A percentile compares a stretch with the other conserved stretches of the same genome.
phyloP scores from a whole-genome alignment of 1,140 invertebrate genomes.

The Orchestia grillus region DNA sequence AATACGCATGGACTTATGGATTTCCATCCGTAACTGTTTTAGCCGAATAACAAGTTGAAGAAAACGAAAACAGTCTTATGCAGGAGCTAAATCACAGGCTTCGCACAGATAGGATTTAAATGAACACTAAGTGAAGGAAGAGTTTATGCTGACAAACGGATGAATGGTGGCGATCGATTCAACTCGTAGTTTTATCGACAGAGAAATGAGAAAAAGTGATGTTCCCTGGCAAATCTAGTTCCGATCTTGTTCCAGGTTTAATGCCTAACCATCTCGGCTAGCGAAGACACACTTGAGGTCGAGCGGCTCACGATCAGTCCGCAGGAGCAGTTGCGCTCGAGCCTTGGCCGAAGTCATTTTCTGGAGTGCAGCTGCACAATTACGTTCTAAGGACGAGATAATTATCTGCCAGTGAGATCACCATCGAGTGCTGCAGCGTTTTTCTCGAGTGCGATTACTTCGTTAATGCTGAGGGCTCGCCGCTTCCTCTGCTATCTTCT shows the following conservation, averaged over 20 bases:
- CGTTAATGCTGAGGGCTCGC: conserved; percentile 18
- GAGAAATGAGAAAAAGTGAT: neutral
- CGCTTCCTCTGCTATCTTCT: neutral
- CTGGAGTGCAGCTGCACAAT: conserved; percentile 42
- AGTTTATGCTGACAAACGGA: too few relatives aligned
- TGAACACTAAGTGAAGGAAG: too few relatives aligned
- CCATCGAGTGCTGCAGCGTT: conserved; percentile 24
- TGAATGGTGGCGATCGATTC: too few relatives aligned
- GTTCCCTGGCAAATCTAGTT: neutral
- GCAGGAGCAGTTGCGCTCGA: neutral
- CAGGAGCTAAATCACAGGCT: too few relatives aligned
- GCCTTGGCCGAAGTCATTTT: conserved; percentile 39
- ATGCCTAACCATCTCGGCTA: neutral
- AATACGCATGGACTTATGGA: too few relatives aligned
- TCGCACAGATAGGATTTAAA: too few relatives aligned
- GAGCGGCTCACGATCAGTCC: neutral
- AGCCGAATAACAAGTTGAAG: too few relatives aligned
- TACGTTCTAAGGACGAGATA: conserved; percentile 35
- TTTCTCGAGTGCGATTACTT: conserved; percentile 12
- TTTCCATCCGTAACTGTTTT: too few relatives aligned
- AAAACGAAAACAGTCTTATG: too few relatives aligned
- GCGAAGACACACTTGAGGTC: neutral
- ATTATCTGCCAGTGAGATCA: conserved; percentile 51
- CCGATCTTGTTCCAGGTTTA: neutral
- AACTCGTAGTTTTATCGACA: neutral